Evolutionary conservation across 1,140 invertebrate species (phyloP).

Genomic region (Saccostrea cuccullata): DNA sequence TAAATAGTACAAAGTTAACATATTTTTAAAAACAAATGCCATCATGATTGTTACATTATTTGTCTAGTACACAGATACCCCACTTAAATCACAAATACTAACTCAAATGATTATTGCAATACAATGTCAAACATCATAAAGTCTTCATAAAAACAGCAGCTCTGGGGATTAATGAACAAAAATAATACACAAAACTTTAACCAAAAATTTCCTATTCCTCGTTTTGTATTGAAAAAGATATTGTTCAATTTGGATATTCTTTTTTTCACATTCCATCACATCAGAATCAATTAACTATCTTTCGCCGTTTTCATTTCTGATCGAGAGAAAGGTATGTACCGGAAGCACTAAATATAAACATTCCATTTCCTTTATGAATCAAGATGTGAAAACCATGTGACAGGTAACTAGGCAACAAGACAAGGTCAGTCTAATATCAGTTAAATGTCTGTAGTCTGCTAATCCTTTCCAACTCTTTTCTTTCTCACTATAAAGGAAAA

Average conservation of each 20-base stretch:
- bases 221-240: background rate
- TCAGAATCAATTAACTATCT: background rate
- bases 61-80: background rate
- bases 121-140: background rate
- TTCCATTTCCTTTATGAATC: background rate
- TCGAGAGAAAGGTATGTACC: background rate
- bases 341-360: slow-evolving; percentile 22
- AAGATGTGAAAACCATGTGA: background rate
- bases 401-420: slow-evolving; percentile 1
- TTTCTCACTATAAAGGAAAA: slow-evolving; percentile 49
- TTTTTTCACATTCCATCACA: background rate
- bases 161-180: background rate
- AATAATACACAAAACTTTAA: background rate
- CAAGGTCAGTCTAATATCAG: slow-evolving; percentile 18
- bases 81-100: no score
- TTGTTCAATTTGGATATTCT: background rate
- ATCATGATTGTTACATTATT: background rate
- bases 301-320: background rate
- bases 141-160: background rate
- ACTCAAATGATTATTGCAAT: background rate
- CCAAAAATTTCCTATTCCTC: background rate
- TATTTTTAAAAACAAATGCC: background rate
- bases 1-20: background rate
- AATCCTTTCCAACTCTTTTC: slow-evolving; percentile 51
- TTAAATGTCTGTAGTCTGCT: background rate